Evolutionary conservation across 2,113 vertebrate genomes (phyloP).

Genomic region (Nycticebus coucang): DNA sequence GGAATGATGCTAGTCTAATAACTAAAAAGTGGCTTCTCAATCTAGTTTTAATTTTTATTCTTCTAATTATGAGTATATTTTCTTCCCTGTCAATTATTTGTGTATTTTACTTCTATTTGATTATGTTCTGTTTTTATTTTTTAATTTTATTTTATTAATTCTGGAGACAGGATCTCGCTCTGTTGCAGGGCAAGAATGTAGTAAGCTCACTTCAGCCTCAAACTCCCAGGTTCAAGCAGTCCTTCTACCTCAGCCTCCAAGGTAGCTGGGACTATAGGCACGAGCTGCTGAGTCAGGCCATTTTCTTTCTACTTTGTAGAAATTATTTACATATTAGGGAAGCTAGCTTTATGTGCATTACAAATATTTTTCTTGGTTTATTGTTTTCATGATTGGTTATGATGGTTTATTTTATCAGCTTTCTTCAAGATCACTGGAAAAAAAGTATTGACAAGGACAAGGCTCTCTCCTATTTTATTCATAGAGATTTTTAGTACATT

Average conservation of each 20-base stretch:
- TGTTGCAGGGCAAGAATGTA: too few species aligned
- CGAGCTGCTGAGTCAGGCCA: too few species aligned
- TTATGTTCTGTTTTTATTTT: too few species aligned
- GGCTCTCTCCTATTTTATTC: background rate
- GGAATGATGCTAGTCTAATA: background rate
- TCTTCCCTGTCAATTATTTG: background rate
- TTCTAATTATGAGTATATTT: background rate
- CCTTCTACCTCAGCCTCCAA: too few species aligned
- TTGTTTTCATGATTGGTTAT: conserved; percentile 4
- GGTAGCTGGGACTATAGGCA: too few species aligned
- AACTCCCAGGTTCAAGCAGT: too few species aligned
- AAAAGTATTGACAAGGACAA: background rate
- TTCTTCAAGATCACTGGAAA: background rate
- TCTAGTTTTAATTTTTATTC: conserved; percentile 12
- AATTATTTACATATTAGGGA: background rate
- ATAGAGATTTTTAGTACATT: background rate
- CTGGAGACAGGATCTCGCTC: too few species aligned
- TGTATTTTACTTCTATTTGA: background rate
- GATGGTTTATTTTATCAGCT: background rate
- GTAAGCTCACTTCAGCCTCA: too few species aligned
- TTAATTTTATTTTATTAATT: too few species aligned
- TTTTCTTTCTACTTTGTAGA: conserved; percentile 1
- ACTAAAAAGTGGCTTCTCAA: background rate
- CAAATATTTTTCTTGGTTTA: conserved; percentile 1
- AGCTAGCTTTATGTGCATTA: background rate